phyloP scores from a whole-genome alignment of 2,113 vertebrate genomes.

The Rhineura floridana region DNA sequence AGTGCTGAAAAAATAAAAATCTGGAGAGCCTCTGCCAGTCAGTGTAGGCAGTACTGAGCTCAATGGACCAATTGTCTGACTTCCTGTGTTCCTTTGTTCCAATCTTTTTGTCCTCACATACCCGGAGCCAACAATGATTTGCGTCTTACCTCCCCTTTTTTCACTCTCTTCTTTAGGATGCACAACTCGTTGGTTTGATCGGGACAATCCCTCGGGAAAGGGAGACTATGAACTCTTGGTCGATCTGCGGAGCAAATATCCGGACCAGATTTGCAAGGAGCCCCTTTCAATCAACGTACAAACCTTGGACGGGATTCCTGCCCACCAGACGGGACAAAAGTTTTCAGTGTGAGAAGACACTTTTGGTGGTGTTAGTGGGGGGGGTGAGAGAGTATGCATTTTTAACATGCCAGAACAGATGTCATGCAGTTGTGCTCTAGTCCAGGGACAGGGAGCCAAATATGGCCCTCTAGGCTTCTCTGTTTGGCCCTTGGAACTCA shows the following conservation, averaged over 20 bases:
- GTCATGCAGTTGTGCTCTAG: too few relatives aligned
- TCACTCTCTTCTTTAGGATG: slow-evolving; percentile 57
- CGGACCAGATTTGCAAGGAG: slow-evolving; percentile 46
- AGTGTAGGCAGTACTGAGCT: too few relatives aligned
- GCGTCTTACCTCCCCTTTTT: background rate
- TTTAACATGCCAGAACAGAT: too few relatives aligned
- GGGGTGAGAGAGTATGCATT: too few relatives aligned
- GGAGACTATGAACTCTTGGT: slow-evolving; percentile 63
- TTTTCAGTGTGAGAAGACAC: background rate
- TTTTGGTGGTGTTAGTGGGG: background rate
- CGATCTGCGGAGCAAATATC: slow-evolving; percentile 39
- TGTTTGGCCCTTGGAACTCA: too few relatives aligned
- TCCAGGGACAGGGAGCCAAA: too few relatives aligned
- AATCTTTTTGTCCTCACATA: background rate
- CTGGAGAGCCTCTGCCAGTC: too few relatives aligned
- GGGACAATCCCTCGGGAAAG: slow-evolving; percentile 39
- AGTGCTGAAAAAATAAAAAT: too few relatives aligned
- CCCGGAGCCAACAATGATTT: background rate
- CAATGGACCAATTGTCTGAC: too few relatives aligned
- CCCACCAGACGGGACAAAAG: background rate
- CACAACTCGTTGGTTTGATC: slow-evolving; percentile 62
- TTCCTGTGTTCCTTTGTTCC: too few relatives aligned
- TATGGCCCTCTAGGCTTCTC: too few relatives aligned
- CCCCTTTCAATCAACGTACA: slow-evolving; percentile 61
- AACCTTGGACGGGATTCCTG: slow-evolving; percentile 31